Evolutionary conservation across 2,113 vertebrate genomes (phyloP).

Genomic region (Erythrocercus mccallii): DNA sequence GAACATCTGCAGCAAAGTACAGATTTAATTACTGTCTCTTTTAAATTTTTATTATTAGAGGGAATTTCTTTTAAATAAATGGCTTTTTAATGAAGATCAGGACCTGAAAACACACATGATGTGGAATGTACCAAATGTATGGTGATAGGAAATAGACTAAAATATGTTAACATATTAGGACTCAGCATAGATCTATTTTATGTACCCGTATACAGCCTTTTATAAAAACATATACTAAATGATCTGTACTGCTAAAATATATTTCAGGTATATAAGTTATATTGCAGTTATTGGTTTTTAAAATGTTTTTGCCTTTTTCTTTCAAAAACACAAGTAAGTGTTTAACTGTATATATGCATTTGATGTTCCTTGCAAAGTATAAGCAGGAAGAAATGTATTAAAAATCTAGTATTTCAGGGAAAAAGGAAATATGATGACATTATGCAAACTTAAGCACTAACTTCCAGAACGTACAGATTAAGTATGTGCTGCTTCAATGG

Average conservation of each 20-base stretch:
- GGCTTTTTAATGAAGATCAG: neutral
- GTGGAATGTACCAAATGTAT: neutral
- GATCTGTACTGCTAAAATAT: neutral
- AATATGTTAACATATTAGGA: neutral
- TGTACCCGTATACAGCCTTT: neutral
- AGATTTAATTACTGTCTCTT: neutral
- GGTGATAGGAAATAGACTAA: neutral
- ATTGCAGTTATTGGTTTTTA: neutral
- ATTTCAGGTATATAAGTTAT: neutral
- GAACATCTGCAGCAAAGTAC: neutral
- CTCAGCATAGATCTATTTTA: neutral
- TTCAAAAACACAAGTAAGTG: neutral
- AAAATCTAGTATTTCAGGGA: neutral
- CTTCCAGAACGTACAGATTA: neutral
- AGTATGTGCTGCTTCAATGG: accelerated
- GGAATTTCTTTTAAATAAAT: neutral
- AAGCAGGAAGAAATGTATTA: neutral
- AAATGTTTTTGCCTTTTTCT: neutral
- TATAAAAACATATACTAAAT: neutral
- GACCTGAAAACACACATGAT: neutral
- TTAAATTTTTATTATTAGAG: neutral
- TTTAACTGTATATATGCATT: neutral
- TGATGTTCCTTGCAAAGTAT: neutral
- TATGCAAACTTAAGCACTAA: neutral
- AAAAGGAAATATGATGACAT: neutral